These are phyloP conservation scores for Pyrgilauda ruficollis DNA, from an alignment of 2,113 vertebrate genomes.

Conservation along the genomic window DNA sequence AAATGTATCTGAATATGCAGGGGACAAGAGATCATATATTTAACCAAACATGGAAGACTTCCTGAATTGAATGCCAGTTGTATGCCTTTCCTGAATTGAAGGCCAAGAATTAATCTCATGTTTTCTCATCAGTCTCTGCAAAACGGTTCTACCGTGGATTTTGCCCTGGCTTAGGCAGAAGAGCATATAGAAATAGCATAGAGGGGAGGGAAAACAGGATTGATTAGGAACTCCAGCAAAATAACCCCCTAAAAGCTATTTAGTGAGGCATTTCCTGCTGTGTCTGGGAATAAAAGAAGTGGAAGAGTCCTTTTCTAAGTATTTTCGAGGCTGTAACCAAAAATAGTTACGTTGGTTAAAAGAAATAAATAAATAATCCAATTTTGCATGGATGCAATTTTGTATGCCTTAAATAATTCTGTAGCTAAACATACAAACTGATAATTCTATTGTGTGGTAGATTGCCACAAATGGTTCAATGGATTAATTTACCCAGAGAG, in stretches of 20 bases:
- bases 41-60: background rate
- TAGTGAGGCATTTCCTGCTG: background rate
- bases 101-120: background rate
- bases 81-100: background rate
- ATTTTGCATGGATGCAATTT: background rate
- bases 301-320: background rate
- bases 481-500: background rate
- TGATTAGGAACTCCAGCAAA: background rate
- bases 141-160: fast-evolving
- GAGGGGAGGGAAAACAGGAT: background rate
- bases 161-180: background rate
- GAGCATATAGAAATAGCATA: background rate
- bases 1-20: background rate
- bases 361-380: background rate
- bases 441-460: background rate
- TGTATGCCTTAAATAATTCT: background rate
- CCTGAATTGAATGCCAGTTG: background rate
- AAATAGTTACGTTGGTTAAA: background rate
- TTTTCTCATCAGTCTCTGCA: background rate
- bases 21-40: background rate
- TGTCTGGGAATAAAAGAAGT: background rate
- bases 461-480: background rate
- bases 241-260: background rate
- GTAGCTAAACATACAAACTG: background rate
- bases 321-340: background rate